Conservation (phyloP, 92 coral and sea anemone genomes). For the Epizoanthus scotinus region DNA sequence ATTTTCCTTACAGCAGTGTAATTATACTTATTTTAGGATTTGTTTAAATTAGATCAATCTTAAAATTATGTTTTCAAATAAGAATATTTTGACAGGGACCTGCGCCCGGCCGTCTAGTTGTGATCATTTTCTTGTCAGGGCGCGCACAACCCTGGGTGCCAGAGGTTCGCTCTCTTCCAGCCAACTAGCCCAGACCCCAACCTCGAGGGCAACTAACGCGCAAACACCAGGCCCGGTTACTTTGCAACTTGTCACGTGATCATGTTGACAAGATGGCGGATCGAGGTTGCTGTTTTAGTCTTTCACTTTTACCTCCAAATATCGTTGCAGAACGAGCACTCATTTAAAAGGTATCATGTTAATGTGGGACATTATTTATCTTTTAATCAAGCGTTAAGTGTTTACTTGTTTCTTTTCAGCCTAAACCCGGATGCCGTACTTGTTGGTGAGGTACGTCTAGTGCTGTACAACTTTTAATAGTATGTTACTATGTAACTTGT, state of each 20-base stretch:
- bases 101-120: no score
- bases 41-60: no score
- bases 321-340: not conserved
- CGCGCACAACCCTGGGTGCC: no score
- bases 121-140: no score
- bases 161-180: no score
- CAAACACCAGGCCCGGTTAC: slow-evolving; percentile 13
- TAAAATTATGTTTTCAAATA: no score
- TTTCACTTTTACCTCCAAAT: not conserved
- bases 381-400: not conserved
- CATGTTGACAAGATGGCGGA: slow-evolving; percentile 36
- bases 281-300: not conserved
- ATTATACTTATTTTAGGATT: no score
- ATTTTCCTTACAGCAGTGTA: no score
- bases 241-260: not conserved
- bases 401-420: not conserved
- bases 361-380: not conserved
- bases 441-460: slow-evolving; percentile 4
- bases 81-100: no score
- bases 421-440: not conserved
- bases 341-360: not conserved
- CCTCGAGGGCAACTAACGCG: no score
- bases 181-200: no score
- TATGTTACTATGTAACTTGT: not conserved
- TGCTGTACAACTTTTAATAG: no score